Evolutionary conservation across 2,888 invertebrate genomes (phyloP).

Genomic region (Panopea generosa): DNA sequence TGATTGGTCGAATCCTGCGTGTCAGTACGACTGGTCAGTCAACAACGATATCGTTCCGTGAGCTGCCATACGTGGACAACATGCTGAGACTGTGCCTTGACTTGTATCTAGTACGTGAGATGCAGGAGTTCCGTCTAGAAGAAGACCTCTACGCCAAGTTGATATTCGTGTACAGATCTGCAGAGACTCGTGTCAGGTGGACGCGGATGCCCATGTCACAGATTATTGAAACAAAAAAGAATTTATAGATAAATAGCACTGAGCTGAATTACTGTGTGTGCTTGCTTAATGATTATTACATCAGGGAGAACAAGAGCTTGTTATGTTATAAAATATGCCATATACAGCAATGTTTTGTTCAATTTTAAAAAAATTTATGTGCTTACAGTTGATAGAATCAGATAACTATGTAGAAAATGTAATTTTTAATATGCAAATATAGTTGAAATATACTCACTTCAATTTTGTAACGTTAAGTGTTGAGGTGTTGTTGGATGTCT

Average conservation of each 20-base stretch:
- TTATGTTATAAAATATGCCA: no score
- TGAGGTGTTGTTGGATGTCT: no score
- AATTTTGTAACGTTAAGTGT: no score
- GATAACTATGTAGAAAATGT: no score
- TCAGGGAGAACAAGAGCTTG: no score
- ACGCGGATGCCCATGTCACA: constrained; percentile 83
- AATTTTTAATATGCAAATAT: no score
- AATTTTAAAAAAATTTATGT: no score
- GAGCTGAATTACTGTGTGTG: no score
- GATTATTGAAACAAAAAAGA: constrained; percentile 68
- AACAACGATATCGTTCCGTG: constrained; percentile 89
- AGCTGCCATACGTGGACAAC: constrained; percentile 88
- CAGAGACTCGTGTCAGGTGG: constrained; percentile 96
- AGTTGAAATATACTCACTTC: no score
- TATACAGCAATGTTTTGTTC: no score
- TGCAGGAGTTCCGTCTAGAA: constrained; percentile 95
- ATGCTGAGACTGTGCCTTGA: constrained; percentile 87
- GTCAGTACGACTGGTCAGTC: constrained; percentile 94
- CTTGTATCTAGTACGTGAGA: constrained; percentile 94
- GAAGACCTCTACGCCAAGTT: constrained; percentile 99
- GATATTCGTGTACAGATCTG: constrained; percentile 98
- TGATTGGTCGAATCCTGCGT: constrained; percentile 95
- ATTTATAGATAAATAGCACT: constrained; percentile 36
- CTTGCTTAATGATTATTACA: no score
- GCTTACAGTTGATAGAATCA: no score